A percentile compares a stretch with the other conserved stretches of the same genome.
Conservation (phyloP, 1,140 invertebrate species). For the Planococcus citri region DNA sequence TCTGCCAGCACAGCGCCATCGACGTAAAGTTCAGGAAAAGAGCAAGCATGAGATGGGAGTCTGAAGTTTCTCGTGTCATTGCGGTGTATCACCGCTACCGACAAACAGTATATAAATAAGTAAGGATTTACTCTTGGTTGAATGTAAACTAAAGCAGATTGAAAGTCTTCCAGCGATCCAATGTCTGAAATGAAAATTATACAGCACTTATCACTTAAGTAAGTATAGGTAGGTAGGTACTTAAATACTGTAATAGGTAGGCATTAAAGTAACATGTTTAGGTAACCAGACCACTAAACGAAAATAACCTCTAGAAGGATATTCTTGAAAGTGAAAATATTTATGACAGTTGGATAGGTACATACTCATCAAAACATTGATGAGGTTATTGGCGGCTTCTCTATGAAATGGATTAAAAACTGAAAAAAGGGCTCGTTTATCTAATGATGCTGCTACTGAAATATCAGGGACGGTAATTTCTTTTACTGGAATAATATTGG, state of each 20-base stretch:
- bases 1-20: conserved; percentile 53
- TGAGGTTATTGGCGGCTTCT: conserved; percentile 49
- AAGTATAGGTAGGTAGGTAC: background rate
- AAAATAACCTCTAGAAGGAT: background rate
- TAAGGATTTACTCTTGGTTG: conserved; percentile 61
- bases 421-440: conserved; percentile 55
- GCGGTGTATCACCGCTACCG: conserved; percentile 60
- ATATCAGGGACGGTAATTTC: conserved; percentile 56
- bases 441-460: conserved; percentile 47
- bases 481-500: conserved; percentile 41
- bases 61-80: conserved; percentile 56
- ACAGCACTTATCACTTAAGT: background rate
- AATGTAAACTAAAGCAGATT: conserved; percentile 53
- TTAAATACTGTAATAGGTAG: background rate
- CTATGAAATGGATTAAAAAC: conserved; percentile 60
- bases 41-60: conserved; percentile 53
- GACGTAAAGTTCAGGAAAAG: conserved; percentile 66
- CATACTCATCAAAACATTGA: conserved; percentile 57
- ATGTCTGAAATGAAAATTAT: conserved; percentile 39
- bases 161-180: conserved; percentile 53
- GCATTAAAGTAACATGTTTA: background rate
- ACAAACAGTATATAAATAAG: conserved; percentile 62
- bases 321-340: background rate
- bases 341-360: background rate
- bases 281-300: background rate